phyloP scores from a whole-genome alignment of 1,140 invertebrate species.

The Pomacea maculata region DNA sequence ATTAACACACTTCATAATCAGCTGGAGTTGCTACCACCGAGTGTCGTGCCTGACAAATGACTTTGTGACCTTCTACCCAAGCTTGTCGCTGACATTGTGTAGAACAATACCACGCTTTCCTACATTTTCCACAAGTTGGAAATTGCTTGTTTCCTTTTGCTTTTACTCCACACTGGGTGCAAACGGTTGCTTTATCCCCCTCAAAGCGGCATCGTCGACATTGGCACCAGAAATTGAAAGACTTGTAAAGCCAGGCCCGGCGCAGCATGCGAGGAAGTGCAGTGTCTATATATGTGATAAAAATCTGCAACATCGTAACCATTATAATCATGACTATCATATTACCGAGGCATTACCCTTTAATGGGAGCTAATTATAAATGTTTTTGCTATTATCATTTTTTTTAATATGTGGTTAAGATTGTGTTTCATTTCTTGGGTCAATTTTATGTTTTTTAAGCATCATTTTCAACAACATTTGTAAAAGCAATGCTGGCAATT shows the following conservation, averaged over 20 bases:
- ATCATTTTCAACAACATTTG: no score
- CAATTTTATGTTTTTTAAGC: no score
- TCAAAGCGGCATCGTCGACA: constrained; percentile 57
- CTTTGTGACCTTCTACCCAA: constrained; percentile 56
- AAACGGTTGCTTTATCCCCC: constrained; percentile 49
- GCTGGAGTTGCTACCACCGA: constrained; percentile 32
- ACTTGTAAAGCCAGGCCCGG: constrained; percentile 58
- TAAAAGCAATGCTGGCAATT: no score
- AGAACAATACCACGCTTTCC: constrained; percentile 60
- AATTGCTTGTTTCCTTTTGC: constrained; percentile 45
- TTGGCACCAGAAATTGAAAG: constrained; percentile 61
- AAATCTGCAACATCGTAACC: constrained; percentile 36
- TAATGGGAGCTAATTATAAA: no score
- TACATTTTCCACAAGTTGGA: constrained; percentile 53
- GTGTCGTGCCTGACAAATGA: constrained; percentile 44
- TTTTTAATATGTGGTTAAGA: no score
- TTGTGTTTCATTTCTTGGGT: no score
- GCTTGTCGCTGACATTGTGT: constrained; percentile 53
- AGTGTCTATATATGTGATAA: constrained; percentile 58
- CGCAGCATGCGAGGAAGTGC: constrained; percentile 47
- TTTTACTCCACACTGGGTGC: constrained; percentile 50
- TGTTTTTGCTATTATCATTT: no score
- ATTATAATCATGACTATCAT: no score
- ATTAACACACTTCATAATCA: constrained; percentile 20
- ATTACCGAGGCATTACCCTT: no score